A percentile compares a stretch with the other conserved stretches of the same genome.
Conservation (phyloP, 2,797 vertebrate species). For the Momotus momota region DNA sequence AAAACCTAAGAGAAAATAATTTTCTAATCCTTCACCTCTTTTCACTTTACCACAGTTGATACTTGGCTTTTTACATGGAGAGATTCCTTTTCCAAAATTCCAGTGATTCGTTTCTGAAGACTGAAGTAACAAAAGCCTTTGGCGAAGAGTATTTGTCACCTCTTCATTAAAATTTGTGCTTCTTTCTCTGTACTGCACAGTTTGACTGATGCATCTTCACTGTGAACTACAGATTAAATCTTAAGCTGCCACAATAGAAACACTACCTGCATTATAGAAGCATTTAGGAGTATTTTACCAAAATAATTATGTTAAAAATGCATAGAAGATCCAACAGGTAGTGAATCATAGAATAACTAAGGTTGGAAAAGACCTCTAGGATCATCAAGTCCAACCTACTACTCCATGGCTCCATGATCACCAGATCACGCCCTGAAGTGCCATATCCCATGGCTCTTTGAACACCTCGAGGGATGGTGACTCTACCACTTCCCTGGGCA, state of each 20-base stretch:
- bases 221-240: neutral
- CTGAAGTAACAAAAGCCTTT: neutral
- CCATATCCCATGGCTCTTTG: too few relatives aligned
- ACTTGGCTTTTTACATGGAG: neutral
- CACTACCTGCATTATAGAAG: neutral
- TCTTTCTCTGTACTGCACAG: neutral
- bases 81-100: neutral
- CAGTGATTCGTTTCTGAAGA: neutral
- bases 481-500: too few relatives aligned
- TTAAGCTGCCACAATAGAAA: neutral
- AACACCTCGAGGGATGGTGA: too few relatives aligned
- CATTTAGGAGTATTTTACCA: neutral
- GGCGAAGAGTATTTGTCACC: neutral
- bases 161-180: neutral
- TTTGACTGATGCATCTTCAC: neutral
- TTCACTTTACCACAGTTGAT: neutral
- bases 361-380: too few relatives aligned
- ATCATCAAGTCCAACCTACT: too few relatives aligned
- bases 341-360: too few relatives aligned
- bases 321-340: too few relatives aligned
- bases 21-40: neutral
- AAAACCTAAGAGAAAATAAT: constrained; percentile 8
- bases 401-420: too few relatives aligned
- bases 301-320: too few relatives aligned
- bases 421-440: too few relatives aligned